These are phyloP conservation scores for Cotesia congregata DNA, from an alignment of 2,888 invertebrate genomes.

Conservation along the genomic window DNA sequence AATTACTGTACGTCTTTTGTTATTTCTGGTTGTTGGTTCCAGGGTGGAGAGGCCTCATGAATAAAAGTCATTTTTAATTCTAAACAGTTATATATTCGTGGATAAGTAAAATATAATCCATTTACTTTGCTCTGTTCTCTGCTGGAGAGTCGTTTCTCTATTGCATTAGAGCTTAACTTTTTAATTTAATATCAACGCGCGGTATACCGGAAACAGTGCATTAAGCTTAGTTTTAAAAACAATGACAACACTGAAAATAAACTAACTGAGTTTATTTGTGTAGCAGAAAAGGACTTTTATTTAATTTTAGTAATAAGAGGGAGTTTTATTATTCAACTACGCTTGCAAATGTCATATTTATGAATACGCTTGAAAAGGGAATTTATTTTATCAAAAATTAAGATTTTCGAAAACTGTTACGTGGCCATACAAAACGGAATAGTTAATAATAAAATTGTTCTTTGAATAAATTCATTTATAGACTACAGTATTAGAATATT, in stretches of 20 bases:
- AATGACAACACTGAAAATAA: not conserved
- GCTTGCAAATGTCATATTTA: not conserved
- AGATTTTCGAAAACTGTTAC: too few species aligned
- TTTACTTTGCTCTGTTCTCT: constrained; percentile 24
- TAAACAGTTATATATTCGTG: constrained; percentile 6
- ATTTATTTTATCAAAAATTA: too few species aligned
- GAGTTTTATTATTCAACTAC: not conserved
- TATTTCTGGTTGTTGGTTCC: not conserved
- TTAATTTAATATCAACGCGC: constrained; percentile 33
- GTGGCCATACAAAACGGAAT: too few species aligned
- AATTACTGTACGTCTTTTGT: constrained; percentile 8
- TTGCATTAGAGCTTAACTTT: constrained; percentile 31
- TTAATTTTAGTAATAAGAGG: not conserved
- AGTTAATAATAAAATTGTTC: too few species aligned
- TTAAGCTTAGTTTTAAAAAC: not conserved
- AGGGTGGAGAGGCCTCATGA: not conserved
- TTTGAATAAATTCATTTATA: too few species aligned
- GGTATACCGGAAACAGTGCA: constrained; percentile 16
- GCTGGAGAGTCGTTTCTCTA: not conserved
- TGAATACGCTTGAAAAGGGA: too few species aligned
- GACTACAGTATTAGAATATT: too few species aligned
- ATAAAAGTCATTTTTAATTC: constrained; percentile 3
- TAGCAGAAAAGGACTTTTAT: not conserved
- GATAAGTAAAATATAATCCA: constrained; percentile 6
- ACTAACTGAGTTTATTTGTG: not conserved